These are phyloP conservation scores for Drosophila athabasca DNA, from an alignment of 1,140 invertebrate species.

Conservation along the genomic window DNA sequence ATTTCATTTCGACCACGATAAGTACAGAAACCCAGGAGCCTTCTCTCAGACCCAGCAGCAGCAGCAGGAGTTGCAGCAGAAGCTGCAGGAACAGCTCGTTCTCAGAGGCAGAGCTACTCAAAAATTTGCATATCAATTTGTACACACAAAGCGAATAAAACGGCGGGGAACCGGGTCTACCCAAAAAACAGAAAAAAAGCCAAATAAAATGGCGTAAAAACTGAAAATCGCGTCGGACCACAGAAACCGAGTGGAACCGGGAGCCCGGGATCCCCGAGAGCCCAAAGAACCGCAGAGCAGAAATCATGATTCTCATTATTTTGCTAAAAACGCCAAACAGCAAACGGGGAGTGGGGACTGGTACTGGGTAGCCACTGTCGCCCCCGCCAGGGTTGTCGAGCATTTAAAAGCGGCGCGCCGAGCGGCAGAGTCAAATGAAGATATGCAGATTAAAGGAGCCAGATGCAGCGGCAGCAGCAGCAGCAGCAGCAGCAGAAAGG, in stretches of 20 bases:
- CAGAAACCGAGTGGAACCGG: conserved; percentile 28
- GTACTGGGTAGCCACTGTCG: background rate
- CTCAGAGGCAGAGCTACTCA: conserved; percentile 38
- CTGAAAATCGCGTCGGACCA: conserved; percentile 59
- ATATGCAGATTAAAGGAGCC: conserved; percentile 82
- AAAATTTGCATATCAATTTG: conserved; percentile 83
- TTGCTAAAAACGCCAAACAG: conserved; percentile 74
- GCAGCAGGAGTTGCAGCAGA: background rate
- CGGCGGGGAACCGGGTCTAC: conserved; percentile 1
- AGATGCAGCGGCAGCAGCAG: conserved; percentile 55
- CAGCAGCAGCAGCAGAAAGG: conserved; percentile 15
- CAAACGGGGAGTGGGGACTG: conserved; percentile 9
- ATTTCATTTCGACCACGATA: conserved; percentile 41
- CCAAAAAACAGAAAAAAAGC: conserved; percentile 12
- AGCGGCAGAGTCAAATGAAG: conserved; percentile 76
- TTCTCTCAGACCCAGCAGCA: background rate
- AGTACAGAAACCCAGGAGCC: conserved; percentile 11
- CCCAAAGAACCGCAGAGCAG: conserved; percentile 45
- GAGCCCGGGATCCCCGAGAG: background rate
- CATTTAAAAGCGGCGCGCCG: conserved; percentile 62
- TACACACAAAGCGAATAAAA: conserved; percentile 47
- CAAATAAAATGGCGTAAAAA: conserved; percentile 72
- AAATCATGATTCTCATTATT: conserved; percentile 83
- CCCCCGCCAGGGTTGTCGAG: conserved; percentile 22
- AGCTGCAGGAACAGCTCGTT: conserved; percentile 18